Evolutionary conservation across 2,113 vertebrate species (phyloP), one percentile per base, ranked within the genome.

Genomic region (Paradoxurus hermaphroditus): DNA sequence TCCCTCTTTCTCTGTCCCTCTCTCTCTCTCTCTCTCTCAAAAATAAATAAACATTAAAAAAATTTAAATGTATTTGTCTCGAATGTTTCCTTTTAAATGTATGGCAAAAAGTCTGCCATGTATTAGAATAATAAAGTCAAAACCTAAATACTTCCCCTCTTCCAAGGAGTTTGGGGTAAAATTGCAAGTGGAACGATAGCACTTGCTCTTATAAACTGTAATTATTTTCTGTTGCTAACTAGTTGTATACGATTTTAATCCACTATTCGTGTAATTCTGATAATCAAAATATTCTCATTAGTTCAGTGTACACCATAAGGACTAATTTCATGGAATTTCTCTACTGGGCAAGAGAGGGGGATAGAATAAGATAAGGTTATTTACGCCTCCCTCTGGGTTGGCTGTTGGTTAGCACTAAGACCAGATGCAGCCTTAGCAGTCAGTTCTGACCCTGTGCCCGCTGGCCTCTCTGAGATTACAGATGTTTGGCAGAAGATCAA

Each of bases 401-500:
- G 1, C 46, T 86, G 93, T 91, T 81, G 90, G 86, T 97, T 86
- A 91, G 27, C 44, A 0, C 0, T 59, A 83, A 10, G 31, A 59
- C 62, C 36, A 0, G 88, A 34, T 78, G 46, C 81, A 51, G 81
- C 0, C 0, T 87, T 65, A 56, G 95, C 75, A 96, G 97, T 68
- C n/a, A 95, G 88, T 97, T 88, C 53, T 86, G 83, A 91, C 86
- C 86, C 46, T 81, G 77, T 0, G 0, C 92, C 83, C 31, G 36
- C 79, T 91, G 15, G 31, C 59, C 56, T 88, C 79, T 53, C 36
- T 34, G 65, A 95, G 87, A 94, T 77, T 97, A 92, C 98, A 98
- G 97, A 98, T 98, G 97, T 98, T 98, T 98, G 97, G 97, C 98
- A 97, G 41, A 53, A 97, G 63, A 84, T 53, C 27, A 98, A 97